Evolutionary conservation across 2,797 vertebrate species (phyloP), one percentile per base, ranked within the genome.

Genomic region (Valencia hispanica): DNA sequence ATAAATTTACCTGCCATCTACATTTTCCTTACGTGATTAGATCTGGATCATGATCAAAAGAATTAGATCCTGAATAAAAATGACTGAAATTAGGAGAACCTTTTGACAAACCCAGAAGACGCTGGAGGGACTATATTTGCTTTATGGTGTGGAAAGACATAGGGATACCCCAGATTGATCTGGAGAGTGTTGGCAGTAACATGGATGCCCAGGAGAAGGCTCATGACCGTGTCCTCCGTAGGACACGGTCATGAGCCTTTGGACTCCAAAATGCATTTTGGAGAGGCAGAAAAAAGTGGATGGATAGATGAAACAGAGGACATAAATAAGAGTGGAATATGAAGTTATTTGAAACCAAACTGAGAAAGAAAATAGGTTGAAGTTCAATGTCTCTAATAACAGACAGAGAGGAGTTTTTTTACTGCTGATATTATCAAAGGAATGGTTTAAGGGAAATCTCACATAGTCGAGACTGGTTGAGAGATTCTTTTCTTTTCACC

Each of bases 401-500:
- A 72, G 74, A 72, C 77, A 68, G 53, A 2, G 68, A 82, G 83
- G 30, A 65, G 74, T 65, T 82, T 78, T 75, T 55, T 87, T 65
- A 20, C 34, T 43, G 77, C 75, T 74, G 83, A 77, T 77, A 81
- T 90, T 79, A 86, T 71, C 72, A 68, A 1, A 25, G 74, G 73
- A 86, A 73, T 81, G 71, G 79, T 74, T 86, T 80, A 91, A 77
- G 81, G 85, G 83, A 81, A 78, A 72, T 75, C 70, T 85, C 83
- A 87, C 66, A n/a, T 77, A 82, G 82, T 57, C 71, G 51, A 81
- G 75, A 68, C 84, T 78, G 86, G 88, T 85, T 85, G 81, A 89
- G 82, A 79, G 82, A 48, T 70, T 84, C 85, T 77, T 87, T 86
- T 68, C 78, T 82, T 78, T 85, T 77, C 73, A 39, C 73, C 79